Percentiles rank a stretch among this genome's conserved stretches.
Evolutionary conservation across 2,888 invertebrate genomes (phyloP).

Genomic region (Notocelia uddmanniana): DNA sequence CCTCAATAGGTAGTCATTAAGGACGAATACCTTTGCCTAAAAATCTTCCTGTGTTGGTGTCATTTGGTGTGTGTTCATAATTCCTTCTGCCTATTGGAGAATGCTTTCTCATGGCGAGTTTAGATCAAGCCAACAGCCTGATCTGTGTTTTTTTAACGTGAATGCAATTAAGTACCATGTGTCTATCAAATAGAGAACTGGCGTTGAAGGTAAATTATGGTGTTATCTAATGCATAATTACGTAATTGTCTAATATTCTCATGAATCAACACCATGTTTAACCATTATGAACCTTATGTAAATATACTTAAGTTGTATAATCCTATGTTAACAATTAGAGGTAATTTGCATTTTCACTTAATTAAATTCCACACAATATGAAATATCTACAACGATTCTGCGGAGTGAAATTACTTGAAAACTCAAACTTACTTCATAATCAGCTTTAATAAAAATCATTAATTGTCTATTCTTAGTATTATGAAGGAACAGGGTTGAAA

Average conservation of each 20-base stretch:
- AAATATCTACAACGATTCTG: neutral
- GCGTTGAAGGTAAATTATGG: too few relatives aligned
- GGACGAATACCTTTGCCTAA: too few relatives aligned
- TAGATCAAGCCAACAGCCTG: too few relatives aligned
- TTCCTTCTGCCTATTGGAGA: too few relatives aligned
- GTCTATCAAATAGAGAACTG: too few relatives aligned
- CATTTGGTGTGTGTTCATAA: too few relatives aligned
- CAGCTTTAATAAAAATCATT: slow-evolving; percentile 13
- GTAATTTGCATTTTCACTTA: slow-evolving; percentile 14
- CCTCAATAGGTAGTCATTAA: slow-evolving; percentile 22
- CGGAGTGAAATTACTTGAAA: neutral
- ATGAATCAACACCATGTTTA: neutral
- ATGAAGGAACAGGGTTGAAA: neutral
- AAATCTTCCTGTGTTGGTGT: too few relatives aligned
- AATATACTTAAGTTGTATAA: neutral
- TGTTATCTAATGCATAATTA: too few relatives aligned
- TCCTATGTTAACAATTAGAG: neutral
- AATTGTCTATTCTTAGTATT: neutral
- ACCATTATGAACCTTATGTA: slow-evolving; percentile 6
- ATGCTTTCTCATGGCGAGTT: too few relatives aligned
- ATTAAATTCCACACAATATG: neutral
- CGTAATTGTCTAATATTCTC: neutral
- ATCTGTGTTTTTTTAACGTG: too few relatives aligned
- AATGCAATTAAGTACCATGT: too few relatives aligned
- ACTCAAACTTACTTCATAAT: neutral